These are phyloP conservation scores for Caranx melampygus DNA, from an alignment of 2,113 vertebrate species.

Conservation along the genomic window DNA sequence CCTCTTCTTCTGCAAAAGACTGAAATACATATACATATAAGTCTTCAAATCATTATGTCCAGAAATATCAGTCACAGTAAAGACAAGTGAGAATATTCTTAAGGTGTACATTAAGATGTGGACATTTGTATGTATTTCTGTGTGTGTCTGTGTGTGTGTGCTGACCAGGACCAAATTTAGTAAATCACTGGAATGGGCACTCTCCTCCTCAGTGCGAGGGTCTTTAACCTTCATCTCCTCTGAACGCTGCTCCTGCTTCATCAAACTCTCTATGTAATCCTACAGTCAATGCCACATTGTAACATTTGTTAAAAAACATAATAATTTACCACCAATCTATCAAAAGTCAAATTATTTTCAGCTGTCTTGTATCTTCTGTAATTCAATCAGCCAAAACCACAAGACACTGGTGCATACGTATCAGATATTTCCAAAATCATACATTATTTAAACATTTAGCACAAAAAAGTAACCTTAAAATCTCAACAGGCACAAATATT, in stretches of 20 bases:
- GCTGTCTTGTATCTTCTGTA: not conserved
- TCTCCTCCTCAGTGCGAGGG: slow-evolving; percentile 85
- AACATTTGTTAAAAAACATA: too few species aligned
- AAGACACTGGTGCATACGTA: too few species aligned
- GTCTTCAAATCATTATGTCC: too few species aligned
- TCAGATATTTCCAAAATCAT: too few species aligned
- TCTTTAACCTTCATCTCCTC: slow-evolving; percentile 87
- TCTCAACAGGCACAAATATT: not conserved
- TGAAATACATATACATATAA: slow-evolving; percentile 64
- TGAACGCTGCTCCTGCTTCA: slow-evolving; percentile 83
- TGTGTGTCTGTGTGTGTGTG: slow-evolving; percentile 5
- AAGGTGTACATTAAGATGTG: not conserved
- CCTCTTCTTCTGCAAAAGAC: slow-evolving; percentile 82
- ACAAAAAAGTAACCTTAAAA: not conserved
- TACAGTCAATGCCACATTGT: slow-evolving; percentile 54
- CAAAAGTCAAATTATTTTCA: not conserved
- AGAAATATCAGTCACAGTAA: not conserved
- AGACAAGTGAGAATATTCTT: not conserved
- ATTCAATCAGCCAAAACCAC: too few species aligned
- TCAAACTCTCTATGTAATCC: slow-evolving; percentile 87
- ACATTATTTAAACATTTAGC: too few species aligned
- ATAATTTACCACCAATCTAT: too few species aligned
- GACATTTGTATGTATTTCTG: not conserved
- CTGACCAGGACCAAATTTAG: slow-evolving; percentile 85
- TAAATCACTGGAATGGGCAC: slow-evolving; percentile 80